These are phyloP conservation scores for Acanthosoma haemorrhoidale DNA, from an alignment of 2,888 invertebrate genomes.

Conservation along the genomic window DNA sequence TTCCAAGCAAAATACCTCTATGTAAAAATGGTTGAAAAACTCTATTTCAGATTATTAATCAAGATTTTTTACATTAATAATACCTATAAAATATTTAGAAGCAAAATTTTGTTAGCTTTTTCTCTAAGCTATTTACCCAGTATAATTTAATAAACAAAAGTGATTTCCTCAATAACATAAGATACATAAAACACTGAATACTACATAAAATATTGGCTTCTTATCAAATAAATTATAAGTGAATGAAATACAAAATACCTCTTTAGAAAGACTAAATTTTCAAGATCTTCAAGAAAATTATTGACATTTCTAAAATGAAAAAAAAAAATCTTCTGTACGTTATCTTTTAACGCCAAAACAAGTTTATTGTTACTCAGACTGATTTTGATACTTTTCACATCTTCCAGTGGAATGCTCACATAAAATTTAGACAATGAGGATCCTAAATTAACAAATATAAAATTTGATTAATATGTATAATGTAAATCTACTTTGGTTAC, in stretches of 20 bases:
- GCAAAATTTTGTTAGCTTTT: no score
- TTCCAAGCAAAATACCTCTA: no score
- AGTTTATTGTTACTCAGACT: conserved; percentile 43
- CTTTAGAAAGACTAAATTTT: conserved; percentile 51
- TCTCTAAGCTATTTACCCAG: not conserved
- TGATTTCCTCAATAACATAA: no score
- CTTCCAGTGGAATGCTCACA: conserved; percentile 56
- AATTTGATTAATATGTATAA: no score
- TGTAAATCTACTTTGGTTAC: no score
- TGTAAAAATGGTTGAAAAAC: no score
- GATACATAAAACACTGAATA: no score
- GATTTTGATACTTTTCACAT: conserved; percentile 61
- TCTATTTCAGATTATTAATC: not conserved
- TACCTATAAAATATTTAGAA: not conserved
- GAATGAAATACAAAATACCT: not conserved
- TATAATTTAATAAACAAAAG: not conserved
- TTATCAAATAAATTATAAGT: no score
- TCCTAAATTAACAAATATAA: no score
- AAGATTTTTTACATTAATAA: not conserved
- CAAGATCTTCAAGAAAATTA: conserved; percentile 60
- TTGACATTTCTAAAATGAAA: conserved; percentile 85
- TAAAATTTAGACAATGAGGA: conserved; percentile 25
- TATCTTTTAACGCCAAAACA: conserved; percentile 61
- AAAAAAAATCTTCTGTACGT: conserved; percentile 72
- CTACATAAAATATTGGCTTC: no score